Percentiles rank a stretch among this genome's conserved stretches.
Conservation (phyloP, 2,797 vertebrate genomes). For the Cheirogaleus major region DNA sequence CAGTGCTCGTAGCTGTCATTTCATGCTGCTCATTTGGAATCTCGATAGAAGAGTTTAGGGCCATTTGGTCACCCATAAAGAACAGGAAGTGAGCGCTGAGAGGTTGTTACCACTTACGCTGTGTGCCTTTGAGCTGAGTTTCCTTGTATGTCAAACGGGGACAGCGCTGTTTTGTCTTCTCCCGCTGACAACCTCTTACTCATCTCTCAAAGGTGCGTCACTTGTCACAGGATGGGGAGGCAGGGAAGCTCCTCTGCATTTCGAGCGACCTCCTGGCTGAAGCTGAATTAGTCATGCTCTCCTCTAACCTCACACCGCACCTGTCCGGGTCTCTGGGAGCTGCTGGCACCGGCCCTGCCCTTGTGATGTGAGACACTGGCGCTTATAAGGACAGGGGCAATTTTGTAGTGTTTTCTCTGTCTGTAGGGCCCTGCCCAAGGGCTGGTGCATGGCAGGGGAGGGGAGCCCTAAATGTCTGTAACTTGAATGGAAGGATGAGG, state of each 20-base stretch:
- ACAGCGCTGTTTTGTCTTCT: not conserved
- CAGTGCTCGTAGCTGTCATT: rapidly evolving
- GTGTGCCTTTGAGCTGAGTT: not conserved
- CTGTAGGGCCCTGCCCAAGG: not conserved
- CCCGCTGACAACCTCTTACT: not conserved
- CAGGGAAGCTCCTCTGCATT: not conserved
- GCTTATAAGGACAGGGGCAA: not conserved
- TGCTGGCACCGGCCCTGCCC: rapidly evolving
- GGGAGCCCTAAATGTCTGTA: not conserved
- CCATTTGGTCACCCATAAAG: not conserved
- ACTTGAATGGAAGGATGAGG: not conserved
- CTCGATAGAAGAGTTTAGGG: not conserved
- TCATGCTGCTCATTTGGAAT: not conserved
- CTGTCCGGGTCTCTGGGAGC: too few relatives aligned
- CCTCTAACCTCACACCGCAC: not conserved
- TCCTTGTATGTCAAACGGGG: not conserved
- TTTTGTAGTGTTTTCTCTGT: not conserved
- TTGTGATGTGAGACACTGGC: rapidly evolving
- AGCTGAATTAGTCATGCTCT: not conserved
- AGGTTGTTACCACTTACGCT: not conserved
- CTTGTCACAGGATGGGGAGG: not conserved
- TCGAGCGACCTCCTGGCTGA: not conserved
- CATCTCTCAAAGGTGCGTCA: not conserved
- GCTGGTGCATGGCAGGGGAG: not conserved
- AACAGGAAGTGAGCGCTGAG: rapidly evolving